Conservation (phyloP, 2,888 invertebrate genomes). For the Drosophila paramelanica region DNA sequence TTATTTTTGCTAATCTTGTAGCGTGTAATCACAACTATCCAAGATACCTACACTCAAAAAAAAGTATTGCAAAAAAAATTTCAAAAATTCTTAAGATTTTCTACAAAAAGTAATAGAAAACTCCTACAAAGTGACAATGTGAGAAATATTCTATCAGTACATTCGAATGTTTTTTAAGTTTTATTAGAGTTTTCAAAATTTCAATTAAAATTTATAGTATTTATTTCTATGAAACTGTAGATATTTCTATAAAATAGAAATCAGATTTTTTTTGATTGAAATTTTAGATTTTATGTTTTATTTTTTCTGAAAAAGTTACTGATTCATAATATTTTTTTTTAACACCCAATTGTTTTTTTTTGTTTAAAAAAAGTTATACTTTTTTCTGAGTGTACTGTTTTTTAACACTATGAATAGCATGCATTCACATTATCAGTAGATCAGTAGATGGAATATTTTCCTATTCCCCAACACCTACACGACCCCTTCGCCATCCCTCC, state of each 20-base stretch:
- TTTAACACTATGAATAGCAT: conserved; percentile 36
- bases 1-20: conserved; percentile 6
- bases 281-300: too few species aligned
- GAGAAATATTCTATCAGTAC: too few species aligned
- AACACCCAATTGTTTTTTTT: neutral
- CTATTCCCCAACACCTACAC: neutral
- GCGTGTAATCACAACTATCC: conserved; percentile 12
- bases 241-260: too few species aligned
- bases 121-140: neutral
- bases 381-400: conserved; percentile 4
- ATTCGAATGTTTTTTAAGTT: neutral
- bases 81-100: neutral
- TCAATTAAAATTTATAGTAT: too few species aligned
- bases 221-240: too few species aligned
- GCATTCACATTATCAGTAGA: conserved; percentile 36
- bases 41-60: conserved; percentile 11
- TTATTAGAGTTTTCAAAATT: neutral
- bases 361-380: neutral
- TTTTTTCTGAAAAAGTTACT: too few species aligned
- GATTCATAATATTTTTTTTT: too few species aligned
- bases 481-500: too few species aligned
- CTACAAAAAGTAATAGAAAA: neutral
- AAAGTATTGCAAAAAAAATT: neutral
- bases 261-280: too few species aligned
- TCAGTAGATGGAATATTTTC: conserved; percentile 22